Evolutionary conservation across 2,113 vertebrate genomes (phyloP).

Genomic region (Nycticorax nycticorax): DNA sequence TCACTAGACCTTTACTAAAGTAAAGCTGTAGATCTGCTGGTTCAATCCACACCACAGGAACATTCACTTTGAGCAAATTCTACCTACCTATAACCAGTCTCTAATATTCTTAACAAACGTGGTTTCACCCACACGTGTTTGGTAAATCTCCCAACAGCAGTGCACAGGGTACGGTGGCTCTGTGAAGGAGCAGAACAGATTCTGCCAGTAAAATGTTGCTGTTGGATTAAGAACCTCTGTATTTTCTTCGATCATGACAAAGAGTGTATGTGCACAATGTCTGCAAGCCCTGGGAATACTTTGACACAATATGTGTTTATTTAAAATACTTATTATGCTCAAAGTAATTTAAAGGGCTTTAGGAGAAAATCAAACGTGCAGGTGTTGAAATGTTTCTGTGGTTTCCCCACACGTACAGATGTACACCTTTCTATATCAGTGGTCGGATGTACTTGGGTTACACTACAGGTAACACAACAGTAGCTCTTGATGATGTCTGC

Average conservation of each 20-base stretch:
- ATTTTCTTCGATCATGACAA: background rate
- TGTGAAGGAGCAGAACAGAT: background rate
- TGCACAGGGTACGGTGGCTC: background rate
- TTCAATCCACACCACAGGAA: background rate
- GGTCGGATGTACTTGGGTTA: background rate
- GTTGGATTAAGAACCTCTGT: background rate
- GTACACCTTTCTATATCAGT: background rate
- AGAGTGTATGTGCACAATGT: background rate
- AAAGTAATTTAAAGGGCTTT: background rate
- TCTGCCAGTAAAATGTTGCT: background rate
- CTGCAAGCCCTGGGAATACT: background rate
- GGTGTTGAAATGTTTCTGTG: background rate
- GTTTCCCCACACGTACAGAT: background rate
- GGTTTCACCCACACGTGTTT: accelerated
- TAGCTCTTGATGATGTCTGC: background rate
- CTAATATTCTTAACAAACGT: background rate
- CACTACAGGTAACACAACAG: background rate
- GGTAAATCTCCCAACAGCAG: background rate
- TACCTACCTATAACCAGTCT: background rate
- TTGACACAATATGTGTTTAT: background rate
- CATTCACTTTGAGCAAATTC: background rate
- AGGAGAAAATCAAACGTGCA: background rate
- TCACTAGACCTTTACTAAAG: background rate
- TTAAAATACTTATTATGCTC: background rate
- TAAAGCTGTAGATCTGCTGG: background rate